A percentile compares a stretch with the other conserved stretches of the same genome.
phyloP scores from a whole-genome alignment of 1,140 invertebrate species.

The Conus ventricosus region DNA sequence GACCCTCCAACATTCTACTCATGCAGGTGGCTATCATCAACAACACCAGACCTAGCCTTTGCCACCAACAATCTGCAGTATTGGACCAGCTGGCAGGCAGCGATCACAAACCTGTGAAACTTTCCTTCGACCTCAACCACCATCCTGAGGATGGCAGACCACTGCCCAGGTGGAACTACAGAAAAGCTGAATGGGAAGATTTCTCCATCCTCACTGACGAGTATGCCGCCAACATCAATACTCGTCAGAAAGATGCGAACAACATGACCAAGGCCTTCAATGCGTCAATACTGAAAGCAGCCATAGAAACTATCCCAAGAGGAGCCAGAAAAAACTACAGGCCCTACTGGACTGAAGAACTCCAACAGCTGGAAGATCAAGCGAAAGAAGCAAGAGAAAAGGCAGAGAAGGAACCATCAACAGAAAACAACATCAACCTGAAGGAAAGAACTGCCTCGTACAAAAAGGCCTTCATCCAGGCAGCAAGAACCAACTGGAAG shows the following conservation, averaged over 20 bases:
- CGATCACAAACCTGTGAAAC: constrained; percentile 20
- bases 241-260: too few species aligned
- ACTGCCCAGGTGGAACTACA: neutral
- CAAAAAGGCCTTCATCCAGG: neutral
- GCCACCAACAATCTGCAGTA: constrained; percentile 4
- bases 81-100: constrained; percentile 21
- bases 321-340: too few species aligned
- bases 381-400: neutral
- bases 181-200: neutral
- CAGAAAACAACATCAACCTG: neutral
- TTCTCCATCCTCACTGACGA: neutral
- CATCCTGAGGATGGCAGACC: neutral
- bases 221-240: too few species aligned
- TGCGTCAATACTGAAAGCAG: too few species aligned
- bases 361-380: too few species aligned
- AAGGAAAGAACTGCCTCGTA: neutral
- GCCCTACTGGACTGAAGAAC: too few species aligned
- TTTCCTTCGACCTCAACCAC: neutral
- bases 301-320: too few species aligned
- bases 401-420: neutral
- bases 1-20: constrained; percentile 13
- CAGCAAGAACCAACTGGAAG: neutral
- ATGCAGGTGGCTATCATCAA: neutral
- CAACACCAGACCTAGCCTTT: too few species aligned
- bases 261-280: too few species aligned